phyloP scores from a whole-genome alignment of 2,888 invertebrate species.

The Heteromyza rotundicornis region DNA sequence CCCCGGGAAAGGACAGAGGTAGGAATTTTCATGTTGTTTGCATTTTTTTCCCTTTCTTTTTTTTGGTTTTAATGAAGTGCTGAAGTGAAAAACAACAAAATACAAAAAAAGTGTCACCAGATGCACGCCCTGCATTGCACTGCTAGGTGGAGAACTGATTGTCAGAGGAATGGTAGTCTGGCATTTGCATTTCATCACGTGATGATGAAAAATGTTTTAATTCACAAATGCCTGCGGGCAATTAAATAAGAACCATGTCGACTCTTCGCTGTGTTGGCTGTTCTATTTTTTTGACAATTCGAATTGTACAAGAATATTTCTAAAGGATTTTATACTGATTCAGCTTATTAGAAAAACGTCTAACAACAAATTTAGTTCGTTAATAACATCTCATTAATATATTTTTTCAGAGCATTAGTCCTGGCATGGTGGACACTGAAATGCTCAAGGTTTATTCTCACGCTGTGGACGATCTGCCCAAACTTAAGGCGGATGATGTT shows the following conservation, averaged over 20 bases:
- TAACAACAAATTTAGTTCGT: too few relatives aligned
- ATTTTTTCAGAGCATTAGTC: slow-evolving; percentile 67
- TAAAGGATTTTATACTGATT: too few relatives aligned
- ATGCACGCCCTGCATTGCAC: neutral
- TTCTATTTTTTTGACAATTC: too few relatives aligned
- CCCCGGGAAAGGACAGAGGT: neutral
- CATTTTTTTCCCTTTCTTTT: neutral
- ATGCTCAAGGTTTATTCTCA: slow-evolving; percentile 61
- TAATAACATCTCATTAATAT: too few relatives aligned
- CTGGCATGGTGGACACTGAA: slow-evolving; percentile 69
- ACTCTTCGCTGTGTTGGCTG: too few relatives aligned
- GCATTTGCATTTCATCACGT: neutral
- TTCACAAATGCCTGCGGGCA: too few relatives aligned
- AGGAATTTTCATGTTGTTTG: neutral
- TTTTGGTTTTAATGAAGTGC: slow-evolving; percentile 29
- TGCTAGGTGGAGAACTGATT: neutral
- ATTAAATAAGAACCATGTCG: too few relatives aligned
- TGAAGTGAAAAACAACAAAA: slow-evolving; percentile 14
- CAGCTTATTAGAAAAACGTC: too few relatives aligned
- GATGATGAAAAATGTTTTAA: neutral
- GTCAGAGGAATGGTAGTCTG: neutral
- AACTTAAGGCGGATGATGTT: slow-evolving; percentile 67
- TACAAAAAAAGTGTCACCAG: neutral
- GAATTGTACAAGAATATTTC: too few relatives aligned
- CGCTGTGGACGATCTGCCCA: slow-evolving; percentile 58